A percentile compares a stretch with the other conserved stretches of the same genome.
Evolutionary conservation across 2,113 vertebrate species (phyloP).

Genomic region (Melanocharis versteri): DNA sequence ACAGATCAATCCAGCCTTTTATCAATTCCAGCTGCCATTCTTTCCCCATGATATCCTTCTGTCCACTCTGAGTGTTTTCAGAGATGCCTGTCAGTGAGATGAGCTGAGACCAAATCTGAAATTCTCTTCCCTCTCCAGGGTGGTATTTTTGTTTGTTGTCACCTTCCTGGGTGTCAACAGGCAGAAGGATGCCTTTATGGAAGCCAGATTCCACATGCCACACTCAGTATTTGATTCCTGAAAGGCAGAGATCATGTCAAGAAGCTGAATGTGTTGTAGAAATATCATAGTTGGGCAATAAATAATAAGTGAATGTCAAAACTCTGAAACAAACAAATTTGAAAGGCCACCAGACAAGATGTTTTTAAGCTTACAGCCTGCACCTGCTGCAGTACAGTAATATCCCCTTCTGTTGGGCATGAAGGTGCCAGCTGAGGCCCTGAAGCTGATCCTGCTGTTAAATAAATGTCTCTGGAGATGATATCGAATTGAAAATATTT

Average conservation of each 20-base stretch:
- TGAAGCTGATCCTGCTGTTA: constrained; percentile 27
- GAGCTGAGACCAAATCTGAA: neutral
- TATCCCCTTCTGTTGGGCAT: constrained; percentile 13
- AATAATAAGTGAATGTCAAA: constrained; percentile 39
- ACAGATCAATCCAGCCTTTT: neutral
- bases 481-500: neutral
- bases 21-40: neutral
- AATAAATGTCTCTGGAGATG: constrained; percentile 37
- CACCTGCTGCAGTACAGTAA: constrained; percentile 28
- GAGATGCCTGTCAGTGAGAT: neutral
- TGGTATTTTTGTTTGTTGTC: neutral
- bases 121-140: neutral
- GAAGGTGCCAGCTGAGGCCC: constrained; percentile 43
- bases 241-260: neutral
- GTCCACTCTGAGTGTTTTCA: neutral
- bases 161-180: neutral
- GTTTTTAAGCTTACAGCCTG: constrained; percentile 21
- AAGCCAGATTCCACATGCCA: neutral
- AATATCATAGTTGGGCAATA: neutral
- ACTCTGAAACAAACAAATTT: constrained; percentile 12
- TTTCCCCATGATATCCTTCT: neutral
- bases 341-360: constrained; percentile 39
- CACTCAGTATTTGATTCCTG: neutral
- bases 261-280: neutral
- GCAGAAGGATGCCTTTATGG: neutral